Evolutionary conservation across 2,888 invertebrate genomes (phyloP).

Genomic region (Eupithecia subumbrata): DNA sequence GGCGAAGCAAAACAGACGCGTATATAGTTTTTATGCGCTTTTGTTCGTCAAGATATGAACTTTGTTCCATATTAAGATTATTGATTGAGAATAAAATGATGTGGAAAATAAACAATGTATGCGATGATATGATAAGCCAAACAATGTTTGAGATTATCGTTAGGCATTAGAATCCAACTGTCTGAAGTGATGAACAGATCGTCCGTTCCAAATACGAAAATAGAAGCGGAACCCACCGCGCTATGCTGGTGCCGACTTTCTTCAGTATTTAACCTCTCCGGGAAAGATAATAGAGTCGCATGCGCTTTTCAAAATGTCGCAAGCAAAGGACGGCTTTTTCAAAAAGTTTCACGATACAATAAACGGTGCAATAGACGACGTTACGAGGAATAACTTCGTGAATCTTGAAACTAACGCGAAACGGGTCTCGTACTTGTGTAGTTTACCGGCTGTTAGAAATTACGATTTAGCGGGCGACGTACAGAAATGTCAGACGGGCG

Average conservation of each 20-base stretch:
- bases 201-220: constrained; percentile 72
- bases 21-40: constrained; percentile 25
- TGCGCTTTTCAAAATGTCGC: constrained; percentile 63
- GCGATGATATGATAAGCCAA: constrained; percentile 22
- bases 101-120: background rate
- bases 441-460: constrained; percentile 77
- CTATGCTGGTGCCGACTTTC: constrained; percentile 69
- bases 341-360: constrained; percentile 86
- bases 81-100: background rate
- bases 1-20: constrained; percentile 23
- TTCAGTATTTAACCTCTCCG: constrained; percentile 61
- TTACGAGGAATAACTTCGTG: constrained; percentile 86
- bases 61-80: background rate
- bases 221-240: constrained; percentile 65
- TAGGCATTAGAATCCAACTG: constrained; percentile 48
- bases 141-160: constrained; percentile 19
- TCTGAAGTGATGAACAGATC: constrained; percentile 67
- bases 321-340: constrained; percentile 81
- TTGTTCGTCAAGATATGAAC: background rate
- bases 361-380: constrained; percentile 80
- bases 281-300: constrained; percentile 41
- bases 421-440: constrained; percentile 85
- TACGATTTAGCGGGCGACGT: constrained; percentile 78
- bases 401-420: constrained; percentile 86
- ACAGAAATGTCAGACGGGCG: constrained; percentile 64